Evolutionary conservation across 2,888 invertebrate genomes (phyloP), one percentile per base, ranked within the genome.

Genomic region (Nezara viridula): DNA sequence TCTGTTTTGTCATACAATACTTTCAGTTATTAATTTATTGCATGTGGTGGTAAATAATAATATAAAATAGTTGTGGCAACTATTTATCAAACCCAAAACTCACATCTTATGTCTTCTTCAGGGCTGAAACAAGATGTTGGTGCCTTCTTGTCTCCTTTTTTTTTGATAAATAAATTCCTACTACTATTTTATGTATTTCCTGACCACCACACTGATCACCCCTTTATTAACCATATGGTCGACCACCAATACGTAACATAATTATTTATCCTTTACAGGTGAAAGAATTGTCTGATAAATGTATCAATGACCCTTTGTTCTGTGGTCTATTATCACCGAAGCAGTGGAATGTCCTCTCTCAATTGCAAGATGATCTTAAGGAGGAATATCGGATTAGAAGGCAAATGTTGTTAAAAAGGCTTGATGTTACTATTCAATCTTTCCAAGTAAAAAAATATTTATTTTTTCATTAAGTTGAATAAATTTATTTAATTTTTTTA

Each of bases 341-440:
- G 90, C 98, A 99, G 91, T 99, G 98, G 98, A 94, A 95, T 85
- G 93, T 95, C 49, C 92, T 99, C 4, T 95, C 96, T 88, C 93
- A 94, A 12, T 93, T 96, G 0, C 96, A 97, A 92, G 93, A 94
- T 0, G 96, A 97, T 90, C 94, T 99, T 92, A 95, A 95, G 89
- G 94, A 95, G 24, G 99, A 99, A 92, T 99, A 98, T 92, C 94
- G 95, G 91, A 94, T 97, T 90, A 94, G 99, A 86, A 94, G 98
- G 89, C 96, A 98, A 92, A 97, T 98, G 94, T 94, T 99, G 91
- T 93, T 99, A 12, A 98, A 98, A 88, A 94, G 99, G 86, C 93
- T 99, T 55, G 99, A 99, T 93, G 98, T 98, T 90, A 99, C 99
- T 0, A 95, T 99, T 92, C 98, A 98, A 93, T 99, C 99, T 89